Evolutionary conservation across 2,113 vertebrate genomes (phyloP).

Genomic region (Perognathus longimembris): DNA sequence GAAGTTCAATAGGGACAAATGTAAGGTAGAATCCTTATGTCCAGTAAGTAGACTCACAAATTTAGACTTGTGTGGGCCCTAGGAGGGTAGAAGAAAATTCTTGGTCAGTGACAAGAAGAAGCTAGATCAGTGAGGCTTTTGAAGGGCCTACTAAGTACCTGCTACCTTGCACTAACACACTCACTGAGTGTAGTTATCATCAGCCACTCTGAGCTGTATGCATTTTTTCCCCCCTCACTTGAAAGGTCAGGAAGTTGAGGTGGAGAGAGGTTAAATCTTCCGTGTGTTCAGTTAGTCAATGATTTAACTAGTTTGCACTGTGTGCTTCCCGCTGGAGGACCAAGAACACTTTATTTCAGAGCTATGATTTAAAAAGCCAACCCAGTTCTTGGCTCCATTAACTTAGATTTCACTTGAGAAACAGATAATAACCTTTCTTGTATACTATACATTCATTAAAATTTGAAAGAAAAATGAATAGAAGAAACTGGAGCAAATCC

Average conservation of each 20-base stretch:
- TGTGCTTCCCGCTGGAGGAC: conserved; percentile 54
- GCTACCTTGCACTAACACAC: background rate
- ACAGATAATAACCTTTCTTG: conserved; percentile 47
- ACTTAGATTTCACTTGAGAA: conserved; percentile 67
- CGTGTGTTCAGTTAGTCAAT: background rate
- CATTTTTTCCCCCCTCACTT: background rate
- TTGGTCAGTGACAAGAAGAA: background rate
- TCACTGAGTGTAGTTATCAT: background rate
- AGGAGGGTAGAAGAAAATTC: background rate
- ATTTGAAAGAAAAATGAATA: conserved; percentile 67
- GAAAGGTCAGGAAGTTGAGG: background rate
- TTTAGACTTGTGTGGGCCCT: background rate
- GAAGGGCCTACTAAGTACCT: background rate
- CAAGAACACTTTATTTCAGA: conserved; percentile 50
- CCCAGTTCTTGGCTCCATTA: conserved; percentile 50
- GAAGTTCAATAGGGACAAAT: conserved; percentile 75
- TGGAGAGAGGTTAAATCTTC: background rate
- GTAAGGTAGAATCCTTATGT: conserved; percentile 53
- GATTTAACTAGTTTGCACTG: background rate
- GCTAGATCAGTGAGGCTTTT: background rate
- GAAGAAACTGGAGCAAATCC: conserved; percentile 57
- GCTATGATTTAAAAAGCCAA: conserved; percentile 56
- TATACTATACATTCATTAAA: conserved; percentile 60
- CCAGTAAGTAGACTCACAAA: conserved; percentile 26
- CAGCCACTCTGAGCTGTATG: background rate